Percentiles rank a stretch among this genome's conserved stretches.
phyloP scores from a whole-genome alignment of 2,797 vertebrate species.

The Molossus molossus region DNA sequence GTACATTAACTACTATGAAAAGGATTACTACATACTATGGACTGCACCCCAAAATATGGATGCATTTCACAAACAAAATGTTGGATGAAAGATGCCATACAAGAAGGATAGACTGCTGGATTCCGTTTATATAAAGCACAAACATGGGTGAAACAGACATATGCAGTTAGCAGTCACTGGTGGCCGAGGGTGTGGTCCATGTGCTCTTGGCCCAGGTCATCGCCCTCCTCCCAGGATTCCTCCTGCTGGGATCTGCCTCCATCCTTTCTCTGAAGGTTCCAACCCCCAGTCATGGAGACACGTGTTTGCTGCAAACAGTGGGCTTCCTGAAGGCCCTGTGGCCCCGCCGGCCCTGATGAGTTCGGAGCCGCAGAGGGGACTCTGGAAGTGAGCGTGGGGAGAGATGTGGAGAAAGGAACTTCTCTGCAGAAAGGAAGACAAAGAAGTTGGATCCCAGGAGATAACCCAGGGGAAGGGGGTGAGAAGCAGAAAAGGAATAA shows the following conservation, averaged over 20 bases:
- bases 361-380: background rate
- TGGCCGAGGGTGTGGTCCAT: background rate
- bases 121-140: background rate
- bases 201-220: background rate
- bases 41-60: background rate
- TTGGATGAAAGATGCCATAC: background rate
- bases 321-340: background rate
- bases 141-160: background rate
- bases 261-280: background rate
- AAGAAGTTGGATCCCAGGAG: background rate
- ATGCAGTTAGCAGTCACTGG: background rate
- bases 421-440: background rate
- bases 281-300: rapidly evolving
- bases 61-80: background rate
- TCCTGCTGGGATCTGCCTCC: background rate
- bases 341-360: background rate
- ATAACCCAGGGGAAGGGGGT: background rate
- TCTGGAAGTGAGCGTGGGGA: background rate
- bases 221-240: background rate
- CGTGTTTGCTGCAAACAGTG: rapidly evolving
- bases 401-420: background rate
- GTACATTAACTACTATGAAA: background rate
- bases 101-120: background rate
- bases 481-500: background rate
- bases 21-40: background rate